Conservation (phyloP, 92 coral and sea anemone species). For the Epizoanthus ramosus region DNA sequence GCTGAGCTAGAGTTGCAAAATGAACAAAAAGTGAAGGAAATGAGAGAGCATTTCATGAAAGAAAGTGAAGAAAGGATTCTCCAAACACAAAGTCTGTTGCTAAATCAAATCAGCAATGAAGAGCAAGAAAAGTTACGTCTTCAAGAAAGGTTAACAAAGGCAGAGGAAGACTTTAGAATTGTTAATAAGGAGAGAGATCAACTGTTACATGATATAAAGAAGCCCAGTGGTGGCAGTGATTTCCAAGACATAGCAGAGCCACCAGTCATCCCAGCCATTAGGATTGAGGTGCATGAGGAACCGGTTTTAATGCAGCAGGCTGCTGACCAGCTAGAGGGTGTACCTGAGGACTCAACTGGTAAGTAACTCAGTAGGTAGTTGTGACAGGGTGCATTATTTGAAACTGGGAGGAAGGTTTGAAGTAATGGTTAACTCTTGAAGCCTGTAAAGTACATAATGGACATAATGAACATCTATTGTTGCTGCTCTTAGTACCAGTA, state of each 20-base stretch:
- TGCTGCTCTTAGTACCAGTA: no score
- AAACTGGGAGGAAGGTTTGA: no score
- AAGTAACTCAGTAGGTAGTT: background rate
- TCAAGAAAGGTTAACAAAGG: slow-evolving; percentile 55
- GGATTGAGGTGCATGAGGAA: slow-evolving; percentile 76
- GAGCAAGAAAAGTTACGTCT: slow-evolving; percentile 76
- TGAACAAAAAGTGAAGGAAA: slow-evolving; percentile 57
- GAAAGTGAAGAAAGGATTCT: slow-evolving; percentile 87
- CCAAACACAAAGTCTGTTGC: slow-evolving; percentile 67
- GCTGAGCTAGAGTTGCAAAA: slow-evolving; percentile 60
- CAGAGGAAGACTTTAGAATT: slow-evolving; percentile 62
- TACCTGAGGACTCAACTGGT: slow-evolving; percentile 59
- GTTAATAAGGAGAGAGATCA: slow-evolving; percentile 74
- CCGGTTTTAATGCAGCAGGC: slow-evolving; percentile 64
- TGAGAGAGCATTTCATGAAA: slow-evolving; percentile 61
- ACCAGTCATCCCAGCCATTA: slow-evolving; percentile 52
- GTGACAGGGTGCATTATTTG: no score
- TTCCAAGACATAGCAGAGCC: slow-evolving; percentile 58
- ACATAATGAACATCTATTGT: background rate
- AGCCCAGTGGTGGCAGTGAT: slow-evolving; percentile 54
- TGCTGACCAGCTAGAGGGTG: slow-evolving; percentile 69
- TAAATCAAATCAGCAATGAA: slow-evolving; percentile 66
- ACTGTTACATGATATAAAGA: slow-evolving; percentile 66
- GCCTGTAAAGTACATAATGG: no score
- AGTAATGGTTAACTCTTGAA: background rate